Conservation (phyloP, 1,140 invertebrate genomes). For the Pinna nobilis region DNA sequence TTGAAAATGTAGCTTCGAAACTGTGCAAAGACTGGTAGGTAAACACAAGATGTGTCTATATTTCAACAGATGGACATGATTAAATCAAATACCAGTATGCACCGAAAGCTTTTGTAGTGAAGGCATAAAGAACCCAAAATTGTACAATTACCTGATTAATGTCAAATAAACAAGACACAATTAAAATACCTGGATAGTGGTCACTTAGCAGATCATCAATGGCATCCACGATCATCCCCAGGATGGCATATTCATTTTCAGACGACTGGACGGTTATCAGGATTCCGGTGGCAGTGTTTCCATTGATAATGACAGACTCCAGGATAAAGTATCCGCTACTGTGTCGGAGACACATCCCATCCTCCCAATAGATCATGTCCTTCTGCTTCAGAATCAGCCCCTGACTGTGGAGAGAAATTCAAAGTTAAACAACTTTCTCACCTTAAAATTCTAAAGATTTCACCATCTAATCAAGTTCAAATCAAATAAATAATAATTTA, state of each 20-base stretch:
- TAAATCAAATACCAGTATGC: too few relatives aligned
- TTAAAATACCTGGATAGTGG: slow-evolving; percentile 65
- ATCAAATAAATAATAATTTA: too few relatives aligned
- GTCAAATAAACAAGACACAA: too few relatives aligned
- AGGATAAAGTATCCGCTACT: slow-evolving; percentile 55
- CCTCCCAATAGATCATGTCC: slow-evolving; percentile 62
- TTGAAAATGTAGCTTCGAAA: too few relatives aligned
- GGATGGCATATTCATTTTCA: slow-evolving; percentile 53
- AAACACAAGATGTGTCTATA: too few relatives aligned
- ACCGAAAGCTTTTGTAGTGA: too few relatives aligned
- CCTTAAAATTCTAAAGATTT: too few relatives aligned
- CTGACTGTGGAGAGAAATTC: slow-evolving; percentile 28
- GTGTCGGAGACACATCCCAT: slow-evolving; percentile 60
- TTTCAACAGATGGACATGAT: too few relatives aligned
- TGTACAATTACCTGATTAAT: too few relatives aligned
- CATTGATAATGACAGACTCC: slow-evolving; percentile 42
- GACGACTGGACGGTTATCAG: slow-evolving; percentile 57
- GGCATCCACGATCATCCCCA: slow-evolving; percentile 66
- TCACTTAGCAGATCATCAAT: slow-evolving; percentile 63
- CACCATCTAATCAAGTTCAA: too few relatives aligned
- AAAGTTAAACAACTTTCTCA: neutral
- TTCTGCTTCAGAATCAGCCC: slow-evolving; percentile 47
- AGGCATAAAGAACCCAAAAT: too few relatives aligned
- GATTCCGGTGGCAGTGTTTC: slow-evolving; percentile 38
- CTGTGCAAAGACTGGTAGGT: too few relatives aligned